Percentiles rank a stretch among this genome's conserved stretches.
Evolutionary conservation across 2,888 invertebrate species (phyloP).

Genomic region (Drosophila incognita): DNA sequence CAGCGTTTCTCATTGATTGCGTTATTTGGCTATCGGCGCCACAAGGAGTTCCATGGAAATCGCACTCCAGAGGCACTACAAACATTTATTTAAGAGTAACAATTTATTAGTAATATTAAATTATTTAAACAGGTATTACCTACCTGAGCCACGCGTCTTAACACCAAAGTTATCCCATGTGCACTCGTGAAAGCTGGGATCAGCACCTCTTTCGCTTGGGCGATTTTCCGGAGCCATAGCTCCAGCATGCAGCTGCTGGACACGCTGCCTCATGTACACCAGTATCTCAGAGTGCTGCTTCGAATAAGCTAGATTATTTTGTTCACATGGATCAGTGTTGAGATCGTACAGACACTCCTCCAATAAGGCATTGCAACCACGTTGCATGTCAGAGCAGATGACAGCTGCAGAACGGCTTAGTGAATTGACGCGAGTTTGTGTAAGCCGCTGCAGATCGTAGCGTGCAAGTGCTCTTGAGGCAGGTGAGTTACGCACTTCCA

Average conservation of each 20-base stretch:
- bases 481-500: slow-evolving; percentile 65
- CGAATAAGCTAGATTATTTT: slow-evolving; percentile 75
- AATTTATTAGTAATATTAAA: neutral
- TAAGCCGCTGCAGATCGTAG: slow-evolving; percentile 56
- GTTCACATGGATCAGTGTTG: slow-evolving; percentile 86
- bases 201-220: slow-evolving; percentile 85
- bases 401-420: slow-evolving; percentile 58
- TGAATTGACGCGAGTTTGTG: slow-evolving; percentile 38
- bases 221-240: slow-evolving; percentile 85
- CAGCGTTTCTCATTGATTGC: neutral
- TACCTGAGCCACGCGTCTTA: slow-evolving; percentile 34
- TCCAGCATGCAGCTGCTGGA: slow-evolving; percentile 84
- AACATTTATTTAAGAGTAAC: neutral
- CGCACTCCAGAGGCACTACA: slow-evolving; percentile 53
- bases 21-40: slow-evolving; percentile 10
- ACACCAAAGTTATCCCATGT: slow-evolving; percentile 86
- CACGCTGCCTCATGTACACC: slow-evolving; percentile 83
- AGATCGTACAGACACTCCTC: slow-evolving; percentile 86
- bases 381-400: slow-evolving; percentile 50
- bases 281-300: slow-evolving; percentile 48
- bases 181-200: slow-evolving; percentile 86
- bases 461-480: slow-evolving; percentile 60
- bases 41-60: slow-evolving; percentile 63
- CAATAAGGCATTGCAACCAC: slow-evolving; percentile 74
- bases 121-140: neutral